Evolutionary conservation across 2,797 vertebrate species (phyloP), one percentile per base, ranked within the genome.

Genomic region (Tragelaphus eurycerus): DNA sequence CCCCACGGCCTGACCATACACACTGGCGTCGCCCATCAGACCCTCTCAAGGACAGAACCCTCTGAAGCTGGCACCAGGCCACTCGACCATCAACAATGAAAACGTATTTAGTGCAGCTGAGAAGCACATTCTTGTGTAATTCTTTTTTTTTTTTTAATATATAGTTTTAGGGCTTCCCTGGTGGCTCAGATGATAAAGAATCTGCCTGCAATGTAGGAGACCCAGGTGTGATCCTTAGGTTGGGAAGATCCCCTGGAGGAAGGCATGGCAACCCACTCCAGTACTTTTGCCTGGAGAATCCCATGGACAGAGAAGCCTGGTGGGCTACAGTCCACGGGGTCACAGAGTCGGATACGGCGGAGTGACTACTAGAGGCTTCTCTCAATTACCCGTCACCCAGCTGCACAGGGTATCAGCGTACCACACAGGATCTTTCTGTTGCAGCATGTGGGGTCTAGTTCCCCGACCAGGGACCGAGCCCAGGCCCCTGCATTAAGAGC

Each of bases 1-100:
- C 50, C 38, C 23, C 2, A 8, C 1, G 0, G 0, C 23, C 5
- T 38, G 50, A 57, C 34, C 9, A 25, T 19, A 81, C 17, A 17
- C 29, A 29, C 46, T 23, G n/a, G 54, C 0, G 16, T 27, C 1
- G 4, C 23, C 34, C 0, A 0, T n/a, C 25, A 55, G 14, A 82
- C 29, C 71, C 48, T 55, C 31, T 60, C 46, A 13, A 55, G 34
- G 57, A 54, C 5, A 3, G 27, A 48, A 7, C 19, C 0, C 1
- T 12, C 34, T 54, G 50, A 71, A 82, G 79, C 50, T 0, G 2
- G 79, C 6, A 1, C 29, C 29, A 52, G 16, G 84, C 15, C 60
- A 31, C 43, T 12, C 43, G 74, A 92, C 57, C 19, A 17, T 46
- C 10, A 55, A 31, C 62, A 38, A 15, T 14, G 17, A 19, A 86